Evolutionary conservation across 2,113 vertebrate species (phyloP), one percentile per base, ranked within the genome.

Genomic region (Potamarius usumacintae): DNA sequence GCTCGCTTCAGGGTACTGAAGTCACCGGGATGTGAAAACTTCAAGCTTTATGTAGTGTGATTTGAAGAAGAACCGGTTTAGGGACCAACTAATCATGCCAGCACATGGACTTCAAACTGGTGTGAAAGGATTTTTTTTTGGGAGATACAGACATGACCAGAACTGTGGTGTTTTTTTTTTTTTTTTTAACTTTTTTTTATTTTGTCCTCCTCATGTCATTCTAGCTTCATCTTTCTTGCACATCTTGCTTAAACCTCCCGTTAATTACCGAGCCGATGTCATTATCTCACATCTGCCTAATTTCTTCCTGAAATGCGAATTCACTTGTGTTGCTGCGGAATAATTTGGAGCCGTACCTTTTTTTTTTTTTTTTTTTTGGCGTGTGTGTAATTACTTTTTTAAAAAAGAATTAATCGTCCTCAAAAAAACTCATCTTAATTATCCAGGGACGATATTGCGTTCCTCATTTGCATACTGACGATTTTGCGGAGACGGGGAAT

Each of bases 381-480:
- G 34, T 42, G 34, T 34, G 34, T n/a, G 5, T 65, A 89, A 91
- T 91, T 89, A 84, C 12, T 83, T 79, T 87, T 81, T 55, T 11
- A 69, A 57, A 58, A 76, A 52, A 52, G 53, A 7, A 30, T 17
- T 42, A 50, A 57, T 82, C 18, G 3, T 89, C 57, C 89, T 91
- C 91, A 71, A 86, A 81, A 83, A 82, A 53, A 82, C 50, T 89
- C 52, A 82, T 67, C 84, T 91, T 91, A 91, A 92, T 93, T 93
- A 92, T 87, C 86, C 87, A 25, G 58, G 85, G 58, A 83, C 89
- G 80, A 85, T 14, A 20, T 88, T 89, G 93, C 58, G 92, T 92
- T 92, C 91, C 92, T 85, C 55, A 53, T 77, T 85, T 88, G 88
- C 85, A 90, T 90, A 86, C 65, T 89, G 90, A 92, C 91, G 81